A percentile compares a stretch with the other conserved stretches of the same genome.
These are phyloP conservation scores for Diorhabda elongata DNA, from an alignment of 1,140 invertebrate species.

Conservation along the genomic window DNA sequence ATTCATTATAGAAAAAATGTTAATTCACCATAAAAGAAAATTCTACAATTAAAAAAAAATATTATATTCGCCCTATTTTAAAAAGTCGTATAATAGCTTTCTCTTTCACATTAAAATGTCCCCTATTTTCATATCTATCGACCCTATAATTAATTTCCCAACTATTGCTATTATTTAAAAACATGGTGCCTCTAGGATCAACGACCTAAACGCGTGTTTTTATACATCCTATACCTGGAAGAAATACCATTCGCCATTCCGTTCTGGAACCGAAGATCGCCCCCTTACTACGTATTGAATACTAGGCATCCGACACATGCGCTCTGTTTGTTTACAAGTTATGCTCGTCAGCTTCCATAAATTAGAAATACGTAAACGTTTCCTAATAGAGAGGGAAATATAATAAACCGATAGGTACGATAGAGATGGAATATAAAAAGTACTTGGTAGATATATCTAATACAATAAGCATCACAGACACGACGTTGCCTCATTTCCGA, in stretches of 20 bases:
- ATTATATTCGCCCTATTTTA: no score
- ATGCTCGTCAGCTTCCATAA: constrained; percentile 30
- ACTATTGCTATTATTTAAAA: no score
- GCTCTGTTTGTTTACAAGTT: constrained; percentile 48
- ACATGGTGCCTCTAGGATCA: neutral
- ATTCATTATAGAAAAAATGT: no score
- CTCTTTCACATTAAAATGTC: no score
- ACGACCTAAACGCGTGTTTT: neutral
- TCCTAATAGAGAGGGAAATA: neutral
- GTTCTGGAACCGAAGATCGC: constrained; percentile 3
- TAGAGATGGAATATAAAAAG: neutral
- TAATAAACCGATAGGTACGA: neutral
- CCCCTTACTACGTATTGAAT: constrained; percentile 37
- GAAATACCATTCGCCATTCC: constrained; percentile 5
- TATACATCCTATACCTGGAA: neutral
- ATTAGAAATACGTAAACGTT: constrained; percentile 31
- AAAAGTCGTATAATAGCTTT: no score
- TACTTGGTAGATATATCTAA: neutral
- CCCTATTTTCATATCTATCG: no score
- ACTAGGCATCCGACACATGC: constrained; percentile 44
- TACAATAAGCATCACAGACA: neutral
- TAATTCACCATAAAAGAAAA: no score
- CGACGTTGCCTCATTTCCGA: neutral
- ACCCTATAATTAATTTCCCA: no score
- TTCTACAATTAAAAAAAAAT: no score